These are phyloP conservation scores for Exephanes ischioxanthus DNA, from an alignment of 2,888 invertebrate species.

Conservation along the genomic window DNA sequence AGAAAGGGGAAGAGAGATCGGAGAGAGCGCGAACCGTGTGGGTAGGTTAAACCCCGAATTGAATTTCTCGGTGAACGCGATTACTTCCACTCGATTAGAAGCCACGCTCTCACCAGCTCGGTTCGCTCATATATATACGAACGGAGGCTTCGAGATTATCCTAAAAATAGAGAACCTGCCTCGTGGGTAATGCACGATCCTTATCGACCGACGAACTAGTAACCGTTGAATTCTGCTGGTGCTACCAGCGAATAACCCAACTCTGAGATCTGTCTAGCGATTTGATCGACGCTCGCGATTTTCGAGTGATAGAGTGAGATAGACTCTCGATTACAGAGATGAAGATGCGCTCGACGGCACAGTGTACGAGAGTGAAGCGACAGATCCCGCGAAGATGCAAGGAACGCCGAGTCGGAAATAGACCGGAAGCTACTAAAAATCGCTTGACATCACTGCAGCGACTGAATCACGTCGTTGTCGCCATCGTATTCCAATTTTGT, in stretches of 20 bases:
- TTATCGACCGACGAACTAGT: slow-evolving; percentile 52
- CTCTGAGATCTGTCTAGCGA: slow-evolving; percentile 41
- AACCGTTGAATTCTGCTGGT: slow-evolving; percentile 48
- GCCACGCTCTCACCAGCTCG: slow-evolving; percentile 41
- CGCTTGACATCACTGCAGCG: slow-evolving; percentile 15
- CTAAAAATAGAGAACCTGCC: slow-evolving; percentile 65
- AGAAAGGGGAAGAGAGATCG: slow-evolving; percentile 29
- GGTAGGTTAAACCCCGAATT: slow-evolving; percentile 57
- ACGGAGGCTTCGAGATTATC: slow-evolving; percentile 60
- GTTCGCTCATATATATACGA: background rate
- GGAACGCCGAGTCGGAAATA: slow-evolving; percentile 52
- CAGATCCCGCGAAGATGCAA: background rate
- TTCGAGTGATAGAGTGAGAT: slow-evolving; percentile 1
- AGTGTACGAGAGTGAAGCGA: background rate
- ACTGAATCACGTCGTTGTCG: slow-evolving; percentile 4
- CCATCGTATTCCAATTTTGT: slow-evolving; percentile 46
- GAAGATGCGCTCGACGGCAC: background rate
- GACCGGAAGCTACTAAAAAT: slow-evolving; percentile 52
- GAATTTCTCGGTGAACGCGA: slow-evolving; percentile 66
- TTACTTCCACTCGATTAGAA: slow-evolving; percentile 67
- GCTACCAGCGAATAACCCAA: slow-evolving; percentile 6
- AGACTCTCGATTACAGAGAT: background rate
- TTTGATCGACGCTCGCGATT: slow-evolving; percentile 56
- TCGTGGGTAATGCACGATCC: slow-evolving; percentile 60
- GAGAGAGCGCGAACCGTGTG: slow-evolving; percentile 27